phyloP scores from a whole-genome alignment of 2,113 vertebrate genomes.

The Elaphurus davidianus region DNA sequence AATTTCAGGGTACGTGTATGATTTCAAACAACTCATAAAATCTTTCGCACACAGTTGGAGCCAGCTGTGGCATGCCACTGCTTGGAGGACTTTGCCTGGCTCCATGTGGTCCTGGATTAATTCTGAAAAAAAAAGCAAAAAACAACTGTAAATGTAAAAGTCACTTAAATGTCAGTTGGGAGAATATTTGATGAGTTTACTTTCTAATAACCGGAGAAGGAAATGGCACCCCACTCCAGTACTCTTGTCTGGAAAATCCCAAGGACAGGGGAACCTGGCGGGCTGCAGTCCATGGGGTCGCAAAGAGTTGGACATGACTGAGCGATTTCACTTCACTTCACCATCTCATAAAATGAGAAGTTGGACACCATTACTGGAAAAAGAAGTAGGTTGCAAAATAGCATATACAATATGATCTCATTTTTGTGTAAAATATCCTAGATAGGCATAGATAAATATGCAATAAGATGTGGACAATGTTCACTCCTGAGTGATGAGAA shows the following conservation, averaged over 20 bases:
- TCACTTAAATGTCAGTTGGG: background rate
- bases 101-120: background rate
- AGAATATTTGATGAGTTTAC: background rate
- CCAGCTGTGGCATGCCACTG: background rate
- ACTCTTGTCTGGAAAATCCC: no score
- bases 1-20: background rate
- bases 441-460: background rate
- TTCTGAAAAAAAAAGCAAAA: background rate
- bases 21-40: background rate
- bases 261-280: no score
- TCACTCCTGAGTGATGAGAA: background rate
- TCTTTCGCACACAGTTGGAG: fast-evolving
- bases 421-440: background rate
- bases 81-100: background rate
- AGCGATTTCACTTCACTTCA: background rate
- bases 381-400: background rate
- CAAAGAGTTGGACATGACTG: no score
- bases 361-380: background rate
- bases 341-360: background rate
- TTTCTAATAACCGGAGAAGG: background rate
- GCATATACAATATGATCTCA: background rate
- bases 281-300: no score
- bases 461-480: background rate
- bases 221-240: no score
- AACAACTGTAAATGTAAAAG: background rate